Conservation (phyloP, 2,888 invertebrate species). For the Linnaemya tessellans region DNA sequence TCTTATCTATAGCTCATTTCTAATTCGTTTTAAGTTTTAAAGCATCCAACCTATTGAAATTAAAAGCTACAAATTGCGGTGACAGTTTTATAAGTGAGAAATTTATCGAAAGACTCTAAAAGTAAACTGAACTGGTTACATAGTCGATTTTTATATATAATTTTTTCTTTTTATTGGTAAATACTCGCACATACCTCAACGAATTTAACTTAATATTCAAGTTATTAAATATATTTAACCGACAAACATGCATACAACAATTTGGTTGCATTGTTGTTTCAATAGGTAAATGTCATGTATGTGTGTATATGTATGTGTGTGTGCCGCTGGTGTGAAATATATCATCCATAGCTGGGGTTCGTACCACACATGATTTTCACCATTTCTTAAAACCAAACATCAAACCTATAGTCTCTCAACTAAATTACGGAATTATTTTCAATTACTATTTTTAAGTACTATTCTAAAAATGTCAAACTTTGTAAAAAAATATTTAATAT, state of each 20-base stretch:
- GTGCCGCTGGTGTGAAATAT: no score
- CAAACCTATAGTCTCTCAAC: no score
- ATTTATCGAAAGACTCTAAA: constrained; percentile 38
- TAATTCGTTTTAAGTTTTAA: not conserved
- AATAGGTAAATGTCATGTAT: not conserved
- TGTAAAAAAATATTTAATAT: no score
- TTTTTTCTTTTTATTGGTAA: constrained; percentile 14
- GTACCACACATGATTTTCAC: no score
- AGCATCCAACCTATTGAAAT: not conserved
- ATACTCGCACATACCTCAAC: constrained; percentile 2
- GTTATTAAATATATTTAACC: not conserved
- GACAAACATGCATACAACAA: not conserved
- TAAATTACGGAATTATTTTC: no score
- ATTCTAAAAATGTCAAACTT: no score
- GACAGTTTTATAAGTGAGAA: constrained; percentile 47
- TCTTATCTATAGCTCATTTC: not conserved
- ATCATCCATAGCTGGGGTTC: no score
- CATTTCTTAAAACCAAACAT: no score
- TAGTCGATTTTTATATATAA: constrained; percentile 38
- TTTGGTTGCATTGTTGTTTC: not conserved
- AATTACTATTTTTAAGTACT: no score
- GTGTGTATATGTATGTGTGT: not conserved
- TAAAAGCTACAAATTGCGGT: constrained; percentile 17
- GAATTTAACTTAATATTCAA: constrained; percentile 26
- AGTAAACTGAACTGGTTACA: constrained; percentile 53